phyloP scores from a whole-genome alignment of 53 echinoderm and acorn worm species.

The Echinarachnius parma region DNA sequence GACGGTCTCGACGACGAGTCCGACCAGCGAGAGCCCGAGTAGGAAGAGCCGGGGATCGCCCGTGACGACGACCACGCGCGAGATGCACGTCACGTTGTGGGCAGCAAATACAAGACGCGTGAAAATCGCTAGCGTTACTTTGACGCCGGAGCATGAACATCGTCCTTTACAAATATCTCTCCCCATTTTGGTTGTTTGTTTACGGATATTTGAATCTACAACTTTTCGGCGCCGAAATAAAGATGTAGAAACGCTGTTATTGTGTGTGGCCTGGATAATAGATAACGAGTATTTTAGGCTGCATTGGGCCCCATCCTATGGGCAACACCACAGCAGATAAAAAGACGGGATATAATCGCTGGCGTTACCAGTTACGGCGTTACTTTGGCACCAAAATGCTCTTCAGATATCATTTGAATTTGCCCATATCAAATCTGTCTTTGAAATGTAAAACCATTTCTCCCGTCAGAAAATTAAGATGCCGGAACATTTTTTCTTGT shows the following conservation, averaged over 20 bases:
- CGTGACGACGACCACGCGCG: conserved; percentile 44
- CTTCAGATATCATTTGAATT: no score
- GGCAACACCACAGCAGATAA: no score
- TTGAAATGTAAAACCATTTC: no score
- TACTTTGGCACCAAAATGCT: no score
- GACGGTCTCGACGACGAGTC: conserved; percentile 53
- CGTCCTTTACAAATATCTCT: not conserved
- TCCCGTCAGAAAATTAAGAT: no score
- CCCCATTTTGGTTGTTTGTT: not conserved
- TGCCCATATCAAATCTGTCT: no score
- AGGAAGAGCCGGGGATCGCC: conserved; percentile 35
- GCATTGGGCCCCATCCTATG: not conserved
- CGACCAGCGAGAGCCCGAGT: conserved; percentile 47
- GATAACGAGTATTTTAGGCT: no score
- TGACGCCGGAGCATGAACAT: conserved; percentile 1
- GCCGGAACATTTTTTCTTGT: no score
- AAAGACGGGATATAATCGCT: no score
- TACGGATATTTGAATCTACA: not conserved
- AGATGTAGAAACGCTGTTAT: no score
- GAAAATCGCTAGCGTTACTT: conserved; percentile 58
- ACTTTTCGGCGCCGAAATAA: not conserved
- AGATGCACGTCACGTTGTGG: conserved; percentile 59
- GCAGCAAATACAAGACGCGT: conserved; percentile 70
- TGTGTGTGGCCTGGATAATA: no score
- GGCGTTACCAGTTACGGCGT: no score